Evolutionary conservation across 2,113 vertebrate species (phyloP).

Genomic region (Ptychochromis oligacanthus): DNA sequence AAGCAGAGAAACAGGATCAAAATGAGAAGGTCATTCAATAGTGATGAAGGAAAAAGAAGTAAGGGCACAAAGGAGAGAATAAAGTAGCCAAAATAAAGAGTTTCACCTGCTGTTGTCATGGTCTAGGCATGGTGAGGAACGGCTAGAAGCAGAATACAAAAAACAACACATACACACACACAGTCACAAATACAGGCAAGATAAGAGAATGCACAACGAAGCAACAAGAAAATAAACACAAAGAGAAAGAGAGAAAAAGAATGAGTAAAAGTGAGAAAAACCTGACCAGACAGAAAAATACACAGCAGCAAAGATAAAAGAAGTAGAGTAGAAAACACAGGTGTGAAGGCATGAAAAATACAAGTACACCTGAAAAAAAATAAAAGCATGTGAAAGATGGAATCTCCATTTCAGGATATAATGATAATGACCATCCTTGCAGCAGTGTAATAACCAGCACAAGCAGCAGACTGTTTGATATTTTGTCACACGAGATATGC

Average conservation of each 20-base stretch:
- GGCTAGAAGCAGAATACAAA: constrained; percentile 92
- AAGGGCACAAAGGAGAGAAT: constrained; percentile 15
- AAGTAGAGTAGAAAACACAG: constrained; percentile 12
- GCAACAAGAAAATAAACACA: constrained; percentile 40
- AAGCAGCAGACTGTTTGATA: not conserved
- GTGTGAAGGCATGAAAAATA: constrained; percentile 30
- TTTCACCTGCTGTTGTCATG: constrained; percentile 99
- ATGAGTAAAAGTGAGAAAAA: constrained; percentile 48
- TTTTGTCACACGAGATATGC: not conserved
- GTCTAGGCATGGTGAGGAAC: constrained; percentile 94
- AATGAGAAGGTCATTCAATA: not conserved
- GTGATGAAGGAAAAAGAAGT: constrained; percentile 14
- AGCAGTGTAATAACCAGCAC: not conserved
- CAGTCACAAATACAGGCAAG: constrained; percentile 55
- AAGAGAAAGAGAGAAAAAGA: constrained; percentile 46
- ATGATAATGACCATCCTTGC: not conserved
- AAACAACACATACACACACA: constrained; percentile 72
- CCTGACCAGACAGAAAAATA: constrained; percentile 35
- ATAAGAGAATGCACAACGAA: constrained; percentile 45
- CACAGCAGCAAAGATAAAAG: constrained; percentile 33
- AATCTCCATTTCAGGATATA: constrained; percentile 9
- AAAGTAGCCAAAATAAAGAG: constrained; percentile 70
- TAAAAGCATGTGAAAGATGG: not conserved
- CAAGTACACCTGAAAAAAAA: not conserved
- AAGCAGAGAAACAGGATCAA: constrained; percentile 34